Evolutionary conservation across 2,888 invertebrate genomes (phyloP), one percentile per base, ranked within the genome.

Genomic region (Fissipunctia ypsillon): DNA sequence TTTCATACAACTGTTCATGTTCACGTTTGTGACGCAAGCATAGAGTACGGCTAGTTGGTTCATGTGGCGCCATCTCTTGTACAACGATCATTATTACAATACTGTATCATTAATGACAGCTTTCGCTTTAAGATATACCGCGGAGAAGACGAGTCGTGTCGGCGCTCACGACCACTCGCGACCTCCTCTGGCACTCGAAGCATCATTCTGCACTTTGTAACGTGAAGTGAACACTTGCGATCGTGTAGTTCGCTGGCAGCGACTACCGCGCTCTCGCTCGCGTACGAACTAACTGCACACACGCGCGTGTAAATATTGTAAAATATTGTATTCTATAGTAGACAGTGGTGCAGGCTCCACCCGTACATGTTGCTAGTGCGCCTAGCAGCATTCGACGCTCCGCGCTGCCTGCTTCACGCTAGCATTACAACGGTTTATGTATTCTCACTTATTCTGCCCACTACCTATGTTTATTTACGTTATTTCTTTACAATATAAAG

Each of bases 231-330:
- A 38, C 5, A 28, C 1, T 22, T 25, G 6, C 38, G 12, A 1
- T 38, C 22, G 48, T 2, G 43, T 10, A 14, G 19, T 28, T 12
- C 1, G 45, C 31, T 7, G n/a, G 6, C 65, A 14, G 31, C 35
- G 3, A 31, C 3, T 10, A 1, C 16, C 48, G 38, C 38, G 19
- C 19, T 31, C 25, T 19, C 41, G 54, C 56, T 43, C 69, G 70
- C 12, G 57, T n/a, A 19, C 56, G 48, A 31, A 28, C 54, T 35
- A 56, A 45, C 59, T 48, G 59, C 60, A 43, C 41, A 52, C 41
- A 22, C 35, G 73, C 48, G 69, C 65, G 28, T 89, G 90, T 90
- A 90, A 86, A 90, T 90, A 89, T 85, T 90, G 90, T 89, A 88
- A 79, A 68, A 84, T 85, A 87, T 77, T 68, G 65, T 64, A 75